phyloP scores from a whole-genome alignment of 2,113 vertebrate genomes.

The Lycocorax pyrrhopterus region DNA sequence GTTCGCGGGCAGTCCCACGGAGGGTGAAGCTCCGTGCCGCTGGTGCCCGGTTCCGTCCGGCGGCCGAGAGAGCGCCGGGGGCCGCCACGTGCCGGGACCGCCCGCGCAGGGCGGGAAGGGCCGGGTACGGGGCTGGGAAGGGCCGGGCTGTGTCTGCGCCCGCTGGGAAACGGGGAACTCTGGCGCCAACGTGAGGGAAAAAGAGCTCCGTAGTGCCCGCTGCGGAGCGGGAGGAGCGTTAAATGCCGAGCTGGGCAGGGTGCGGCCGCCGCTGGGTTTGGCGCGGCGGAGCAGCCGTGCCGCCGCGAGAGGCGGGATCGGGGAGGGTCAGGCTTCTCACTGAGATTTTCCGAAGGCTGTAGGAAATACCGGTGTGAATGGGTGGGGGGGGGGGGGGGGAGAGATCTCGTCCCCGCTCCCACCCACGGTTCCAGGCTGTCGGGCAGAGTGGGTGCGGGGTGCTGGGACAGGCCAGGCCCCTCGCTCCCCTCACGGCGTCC shows the following conservation, averaged over 20 bases:
- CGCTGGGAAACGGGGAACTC: not conserved
- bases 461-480: not conserved
- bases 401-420: not conserved
- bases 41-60: fast-evolving
- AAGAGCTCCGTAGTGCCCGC: fast-evolving
- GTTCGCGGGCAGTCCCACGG: not conserved
- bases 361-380: not conserved
- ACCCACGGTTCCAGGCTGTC: fast-evolving
- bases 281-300: fast-evolving
- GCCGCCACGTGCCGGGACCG: not conserved
- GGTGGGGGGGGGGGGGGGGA: too few relatives aligned
- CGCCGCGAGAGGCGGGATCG: too few relatives aligned
- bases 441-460: fast-evolving
- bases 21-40: not conserved
- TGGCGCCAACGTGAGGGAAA: not conserved
- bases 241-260: fast-evolving
- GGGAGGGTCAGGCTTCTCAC: not conserved
- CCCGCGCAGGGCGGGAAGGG: not conserved
- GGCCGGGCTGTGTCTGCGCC: too few relatives aligned
- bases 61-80: not conserved
- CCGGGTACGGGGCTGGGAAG: fast-evolving
- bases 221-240: not conserved
- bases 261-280: not conserved
- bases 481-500: not conserved
- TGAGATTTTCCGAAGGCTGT: not conserved